phyloP scores from a whole-genome alignment of 2,113 vertebrate genomes.

The Octodon degus region DNA sequence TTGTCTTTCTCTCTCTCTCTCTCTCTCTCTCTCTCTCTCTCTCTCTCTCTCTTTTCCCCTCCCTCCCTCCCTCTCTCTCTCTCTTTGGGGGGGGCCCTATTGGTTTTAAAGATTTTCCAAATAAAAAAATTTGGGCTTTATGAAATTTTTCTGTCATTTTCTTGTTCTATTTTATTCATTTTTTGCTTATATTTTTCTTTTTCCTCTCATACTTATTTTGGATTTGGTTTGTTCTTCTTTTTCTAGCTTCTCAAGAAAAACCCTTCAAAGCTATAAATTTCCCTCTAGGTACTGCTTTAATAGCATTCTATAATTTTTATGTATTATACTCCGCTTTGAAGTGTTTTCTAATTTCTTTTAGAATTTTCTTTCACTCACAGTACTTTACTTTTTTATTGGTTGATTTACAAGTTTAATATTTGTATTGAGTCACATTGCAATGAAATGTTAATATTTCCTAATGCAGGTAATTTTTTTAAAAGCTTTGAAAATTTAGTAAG shows the following conservation, averaged over 20 bases:
- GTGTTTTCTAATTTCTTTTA: background rate
- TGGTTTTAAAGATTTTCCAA: background rate
- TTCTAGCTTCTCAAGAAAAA: background rate
- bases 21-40: no score
- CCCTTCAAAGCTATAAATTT: background rate
- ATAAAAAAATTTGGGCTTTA: background rate
- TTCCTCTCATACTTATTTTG: background rate
- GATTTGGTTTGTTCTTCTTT: background rate
- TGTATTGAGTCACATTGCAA: background rate
- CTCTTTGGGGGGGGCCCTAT: background rate
- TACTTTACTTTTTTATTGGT: background rate
- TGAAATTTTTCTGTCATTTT: background rate
- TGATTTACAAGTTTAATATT: slow-evolving; percentile 16
- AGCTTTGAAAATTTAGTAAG: slow-evolving; percentile 46
- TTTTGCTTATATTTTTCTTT: background rate
- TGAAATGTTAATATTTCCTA: slow-evolving; percentile 33
- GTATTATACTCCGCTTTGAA: background rate
- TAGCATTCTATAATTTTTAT: background rate
- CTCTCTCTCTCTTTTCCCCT: no score
- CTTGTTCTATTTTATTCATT: background rate
- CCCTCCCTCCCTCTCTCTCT: no score
- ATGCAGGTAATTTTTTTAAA: background rate
- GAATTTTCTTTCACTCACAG: background rate
- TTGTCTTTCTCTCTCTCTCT: no score
- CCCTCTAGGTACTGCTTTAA: background rate